Percentiles rank a stretch among this genome's conserved stretches.
Conservation (phyloP, 2,888 invertebrate genomes). For the Dicyrtomina minuta region DNA sequence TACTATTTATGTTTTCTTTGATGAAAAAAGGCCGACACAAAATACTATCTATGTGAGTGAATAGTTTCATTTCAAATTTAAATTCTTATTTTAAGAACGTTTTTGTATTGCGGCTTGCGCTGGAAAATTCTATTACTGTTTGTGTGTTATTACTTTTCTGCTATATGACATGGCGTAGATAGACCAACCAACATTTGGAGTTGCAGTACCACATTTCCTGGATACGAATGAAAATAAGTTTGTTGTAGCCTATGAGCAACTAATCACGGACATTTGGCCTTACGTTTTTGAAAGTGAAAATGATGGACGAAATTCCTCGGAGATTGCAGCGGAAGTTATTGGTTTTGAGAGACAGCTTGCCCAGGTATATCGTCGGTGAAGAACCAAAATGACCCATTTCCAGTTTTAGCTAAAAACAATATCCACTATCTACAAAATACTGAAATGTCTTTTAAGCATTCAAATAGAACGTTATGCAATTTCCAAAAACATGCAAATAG, state of each 20-base stretch:
- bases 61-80: too few species aligned
- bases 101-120: too few species aligned
- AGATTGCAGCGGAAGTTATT: conserved; percentile 65
- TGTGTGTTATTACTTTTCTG: neutral
- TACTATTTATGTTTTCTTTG: conserved; percentile 55
- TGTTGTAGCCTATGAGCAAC: conserved; percentile 38
- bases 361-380: conserved; percentile 61
- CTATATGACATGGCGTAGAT: conserved; percentile 1
- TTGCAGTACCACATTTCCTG: conserved; percentile 25
- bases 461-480: too few species aligned
- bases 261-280: conserved; percentile 38
- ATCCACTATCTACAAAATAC: too few species aligned
- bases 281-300: conserved; percentile 36
- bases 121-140: too few species aligned
- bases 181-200: conserved; percentile 23
- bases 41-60: conserved; percentile 57
- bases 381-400: too few species aligned
- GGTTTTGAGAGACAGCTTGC: conserved; percentile 66
- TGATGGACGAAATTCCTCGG: conserved; percentile 57
- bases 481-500: too few species aligned
- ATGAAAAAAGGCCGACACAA: conserved; percentile 54
- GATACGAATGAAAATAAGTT: conserved; percentile 4
- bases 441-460: too few species aligned
- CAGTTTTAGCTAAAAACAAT: too few species aligned
- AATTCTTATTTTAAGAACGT: neutral